Evolutionary conservation across 2,888 invertebrate species (phyloP).

Genomic region (Drosophila neotestacea): DNA sequence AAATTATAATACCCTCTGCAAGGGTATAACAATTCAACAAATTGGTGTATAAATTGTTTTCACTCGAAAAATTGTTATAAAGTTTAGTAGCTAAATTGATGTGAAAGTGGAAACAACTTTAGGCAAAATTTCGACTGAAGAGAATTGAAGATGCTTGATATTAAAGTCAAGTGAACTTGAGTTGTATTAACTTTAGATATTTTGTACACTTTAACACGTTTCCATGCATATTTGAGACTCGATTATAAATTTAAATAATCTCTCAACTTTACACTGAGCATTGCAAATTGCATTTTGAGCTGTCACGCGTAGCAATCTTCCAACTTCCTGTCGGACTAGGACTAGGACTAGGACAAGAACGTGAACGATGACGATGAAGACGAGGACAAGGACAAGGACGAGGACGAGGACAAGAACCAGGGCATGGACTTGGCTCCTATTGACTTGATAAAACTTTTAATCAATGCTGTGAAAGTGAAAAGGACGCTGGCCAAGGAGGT

Average conservation of each 20-base stretch:
- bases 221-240: constrained; percentile 52
- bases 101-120: too few species aligned
- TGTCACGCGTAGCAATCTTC: constrained; percentile 53
- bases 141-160: neutral
- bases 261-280: constrained; percentile 45
- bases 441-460: constrained; percentile 75
- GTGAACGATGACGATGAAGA: neutral
- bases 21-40: too few species aligned
- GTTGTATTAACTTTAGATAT: constrained; percentile 17
- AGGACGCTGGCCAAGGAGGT: neutral
- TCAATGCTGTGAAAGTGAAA: constrained; percentile 57
- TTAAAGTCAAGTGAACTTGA: constrained; percentile 3
- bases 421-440: constrained; percentile 37
- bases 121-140: neutral
- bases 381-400: neutral
- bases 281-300: constrained; percentile 74
- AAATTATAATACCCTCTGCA: too few species aligned
- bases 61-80: too few species aligned
- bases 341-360: neutral
- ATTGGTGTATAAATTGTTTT: too few species aligned
- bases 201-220: constrained; percentile 35
- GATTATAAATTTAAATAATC: constrained; percentile 62
- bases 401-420: neutral
- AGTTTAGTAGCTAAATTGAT: too few species aligned
- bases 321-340: constrained; percentile 31